Evolutionary conservation across 2,113 vertebrate genomes (phyloP), one percentile per base, ranked within the genome.

Genomic region (Neoarius graeffei): DNA sequence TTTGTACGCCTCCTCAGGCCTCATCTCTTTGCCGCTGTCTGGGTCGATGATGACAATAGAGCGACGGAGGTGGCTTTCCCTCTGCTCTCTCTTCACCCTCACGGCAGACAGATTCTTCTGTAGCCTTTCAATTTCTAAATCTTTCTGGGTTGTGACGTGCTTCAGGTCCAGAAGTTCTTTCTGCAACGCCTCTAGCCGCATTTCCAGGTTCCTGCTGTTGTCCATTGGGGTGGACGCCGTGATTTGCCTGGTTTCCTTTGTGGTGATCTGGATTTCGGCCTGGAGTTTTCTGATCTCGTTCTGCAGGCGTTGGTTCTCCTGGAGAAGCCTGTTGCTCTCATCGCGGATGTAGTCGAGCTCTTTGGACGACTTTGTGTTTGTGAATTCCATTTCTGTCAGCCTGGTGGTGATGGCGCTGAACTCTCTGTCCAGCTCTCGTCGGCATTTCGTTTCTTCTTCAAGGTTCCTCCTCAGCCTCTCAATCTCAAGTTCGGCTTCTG

Each of bases 21-120:
- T 95, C 96, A 99, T 98, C 93, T 99, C 98, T 11, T 96, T 98
- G 42, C 98, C 98, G 0, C 97, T 95, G 74, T 99, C 98, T 0
- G 98, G 98, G 90, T 99, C 98, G 0, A 99, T 99, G 91, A 99
- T 96, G 10, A 99, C 98, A 0, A 99, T 99, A 84, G 98, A 99
- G 25, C 98, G 96, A 9, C 96, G 95, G 74, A 99, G 93, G 91
- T 99, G 98, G 91, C 98, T 99, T 85, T 99, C 98, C 67, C 98
- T 94, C 92, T 99, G 98, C 74, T 99, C 98, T 79, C 96, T 95
- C 94, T 98, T 99, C 89, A 97, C 94, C 4, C 95, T 96, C 85
- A 97, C 96, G 0, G 95, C 94, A 52, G 95, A 93, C 77, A 99
- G 94, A 86, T 94, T 97, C 88, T 96, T 98, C 77, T 99, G 96